Evolutionary conservation across 2,113 vertebrate genomes (phyloP), one percentile per base, ranked within the genome.

Genomic region (Ictalurus furcatus): DNA sequence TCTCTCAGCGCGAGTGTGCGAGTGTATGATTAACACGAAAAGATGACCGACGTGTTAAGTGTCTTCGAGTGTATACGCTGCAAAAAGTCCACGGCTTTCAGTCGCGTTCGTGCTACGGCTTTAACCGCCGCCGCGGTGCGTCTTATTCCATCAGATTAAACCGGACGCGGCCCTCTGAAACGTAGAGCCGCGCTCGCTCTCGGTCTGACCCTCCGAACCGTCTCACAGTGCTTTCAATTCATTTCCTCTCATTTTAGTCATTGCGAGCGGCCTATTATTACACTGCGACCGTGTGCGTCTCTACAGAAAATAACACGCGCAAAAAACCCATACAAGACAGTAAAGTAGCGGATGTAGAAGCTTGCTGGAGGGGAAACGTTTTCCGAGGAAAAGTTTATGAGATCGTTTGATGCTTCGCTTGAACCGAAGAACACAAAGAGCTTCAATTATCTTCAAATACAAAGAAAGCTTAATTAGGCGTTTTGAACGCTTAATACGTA

Each of bases 201-300:
- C 56, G 2, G 8, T 23, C 37, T n/a, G 71, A 78, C 58, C 58
- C 25, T 78, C 7, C 34, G 59, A 63, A 87, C 58, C 16, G 14
- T 48, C 8, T 30, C 54, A n/a, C 28, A 14, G 37, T 63, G 74
- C 85, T 87, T 79, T 87, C 58, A 79, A 79, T 87, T 78, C 37
- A 87, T 87, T 87, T 79, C 25, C 74, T 79, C 58, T 61, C 14
- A 78, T 86, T 86, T 76, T 5, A n/a, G 54, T n/a, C 28, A 19
- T 59, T 11, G 14, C 34, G 25, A 78, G 25, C 0, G 56, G 8
- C 56, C 56, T 40, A 86, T 86, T 78, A 78, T 14, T n/a, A 73
- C 56, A 17, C 48, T 54, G 78, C 23, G 40, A 78, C 78, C 48
- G 28, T 30, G 48, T 56, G 48, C 23, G 6, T 30, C 34, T 63